Evolutionary conservation across 2,113 vertebrate genomes (phyloP).

Genomic region (Ailurus styani): DNA sequence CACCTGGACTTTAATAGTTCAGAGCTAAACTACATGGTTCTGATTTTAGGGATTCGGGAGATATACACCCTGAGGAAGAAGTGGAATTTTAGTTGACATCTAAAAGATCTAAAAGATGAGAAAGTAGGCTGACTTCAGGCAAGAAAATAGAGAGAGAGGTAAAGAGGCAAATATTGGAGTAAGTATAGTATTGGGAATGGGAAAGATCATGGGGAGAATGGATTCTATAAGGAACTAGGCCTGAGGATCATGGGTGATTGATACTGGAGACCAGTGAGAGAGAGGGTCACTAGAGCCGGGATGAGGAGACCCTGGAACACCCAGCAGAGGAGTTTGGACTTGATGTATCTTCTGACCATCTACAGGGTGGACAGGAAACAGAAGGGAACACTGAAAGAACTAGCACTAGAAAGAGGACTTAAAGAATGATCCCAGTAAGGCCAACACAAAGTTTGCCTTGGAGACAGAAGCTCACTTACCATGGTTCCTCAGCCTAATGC

Average conservation of each 20-base stretch:
- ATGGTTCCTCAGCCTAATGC: background rate
- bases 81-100: background rate
- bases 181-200: background rate
- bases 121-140: background rate
- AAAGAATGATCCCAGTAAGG: background rate
- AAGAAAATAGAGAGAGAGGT: background rate
- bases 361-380: background rate
- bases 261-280: background rate
- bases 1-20: background rate
- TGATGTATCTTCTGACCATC: background rate
- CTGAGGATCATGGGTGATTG: background rate
- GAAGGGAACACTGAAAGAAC: background rate
- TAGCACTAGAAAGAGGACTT: background rate
- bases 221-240: background rate
- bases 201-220: background rate
- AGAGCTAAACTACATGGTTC: background rate
- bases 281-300: background rate
- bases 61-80: background rate
- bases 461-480: background rate
- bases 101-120: background rate
- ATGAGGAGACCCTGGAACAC: background rate
- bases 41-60: background rate
- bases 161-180: background rate
- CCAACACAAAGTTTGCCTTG: background rate
- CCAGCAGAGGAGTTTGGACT: background rate